These are phyloP conservation scores for Habropoda laboriosa DNA, from an alignment of 1,140 invertebrate genomes.

Conservation along the genomic window DNA sequence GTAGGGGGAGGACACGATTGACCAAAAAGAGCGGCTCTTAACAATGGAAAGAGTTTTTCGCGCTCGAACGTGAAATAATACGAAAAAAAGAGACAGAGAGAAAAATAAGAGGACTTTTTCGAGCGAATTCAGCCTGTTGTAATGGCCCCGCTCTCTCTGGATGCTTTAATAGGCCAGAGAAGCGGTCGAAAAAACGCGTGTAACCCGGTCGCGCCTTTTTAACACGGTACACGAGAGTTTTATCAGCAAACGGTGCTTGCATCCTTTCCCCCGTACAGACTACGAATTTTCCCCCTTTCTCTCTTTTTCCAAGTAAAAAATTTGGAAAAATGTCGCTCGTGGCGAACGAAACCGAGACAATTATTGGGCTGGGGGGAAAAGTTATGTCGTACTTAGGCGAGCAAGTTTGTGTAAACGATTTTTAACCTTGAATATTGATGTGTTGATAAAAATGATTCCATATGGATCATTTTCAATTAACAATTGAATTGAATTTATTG, in stretches of 20 bases:
- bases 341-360: too few relatives aligned
- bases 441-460: too few relatives aligned
- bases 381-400: too few relatives aligned
- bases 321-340: too few relatives aligned
- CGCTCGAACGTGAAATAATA: background rate
- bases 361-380: too few relatives aligned
- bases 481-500: too few relatives aligned
- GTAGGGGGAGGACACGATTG: background rate
- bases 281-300: background rate
- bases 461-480: too few relatives aligned
- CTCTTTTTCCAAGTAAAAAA: too few relatives aligned
- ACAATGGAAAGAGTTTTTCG: background rate
- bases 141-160: background rate
- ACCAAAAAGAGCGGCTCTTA: background rate
- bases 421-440: too few relatives aligned
- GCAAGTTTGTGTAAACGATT: too few relatives aligned
- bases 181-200: conserved; percentile 2
- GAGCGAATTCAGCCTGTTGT: background rate
- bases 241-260: background rate
- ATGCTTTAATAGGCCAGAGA: background rate
- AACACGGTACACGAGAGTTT: background rate
- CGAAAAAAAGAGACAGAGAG: background rate
- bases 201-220: background rate
- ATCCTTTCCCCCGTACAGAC: background rate
- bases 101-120: background rate